phyloP scores from a whole-genome alignment of 2,113 vertebrate species.

The Sphyrna mokarran region DNA sequence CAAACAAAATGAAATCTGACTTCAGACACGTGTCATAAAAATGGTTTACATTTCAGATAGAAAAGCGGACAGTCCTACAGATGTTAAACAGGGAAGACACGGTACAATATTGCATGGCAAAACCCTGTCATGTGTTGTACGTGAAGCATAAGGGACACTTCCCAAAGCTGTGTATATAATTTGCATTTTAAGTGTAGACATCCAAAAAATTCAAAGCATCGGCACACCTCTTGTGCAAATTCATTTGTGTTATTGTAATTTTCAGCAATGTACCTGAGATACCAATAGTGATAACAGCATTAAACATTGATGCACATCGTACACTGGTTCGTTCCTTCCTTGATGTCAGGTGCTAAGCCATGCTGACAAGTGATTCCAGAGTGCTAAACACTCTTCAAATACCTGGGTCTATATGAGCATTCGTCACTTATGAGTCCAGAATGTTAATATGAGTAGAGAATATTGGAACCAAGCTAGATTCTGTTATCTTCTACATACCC shows the following conservation, averaged over 20 bases:
- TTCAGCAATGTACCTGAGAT: not conserved
- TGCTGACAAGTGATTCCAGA: not conserved
- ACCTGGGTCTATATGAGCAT: not conserved
- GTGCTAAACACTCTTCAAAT: not conserved
- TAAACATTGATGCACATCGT: not conserved
- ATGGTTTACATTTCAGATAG: constrained; percentile 4
- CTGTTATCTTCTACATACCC: too few relatives aligned
- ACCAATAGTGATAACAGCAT: not conserved
- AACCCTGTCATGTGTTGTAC: not conserved
- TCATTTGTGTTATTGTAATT: not conserved
- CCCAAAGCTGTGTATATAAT: not conserved
- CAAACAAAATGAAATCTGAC: constrained; percentile 30
- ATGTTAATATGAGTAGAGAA: not conserved
- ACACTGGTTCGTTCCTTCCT: not conserved
- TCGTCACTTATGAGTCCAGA: not conserved
- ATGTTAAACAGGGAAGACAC: not conserved
- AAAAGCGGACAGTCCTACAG: not conserved
- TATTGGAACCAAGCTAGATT: not conserved
- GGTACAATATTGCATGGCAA: not conserved
- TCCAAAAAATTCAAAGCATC: not conserved
- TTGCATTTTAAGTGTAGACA: not conserved
- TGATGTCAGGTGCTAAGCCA: not conserved
- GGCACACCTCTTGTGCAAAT: not conserved
- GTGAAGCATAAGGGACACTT: not conserved
- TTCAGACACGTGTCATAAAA: constrained; percentile 22